Conservation (phyloP, 2,113 vertebrate genomes). For the Lucifuga dentata region DNA sequence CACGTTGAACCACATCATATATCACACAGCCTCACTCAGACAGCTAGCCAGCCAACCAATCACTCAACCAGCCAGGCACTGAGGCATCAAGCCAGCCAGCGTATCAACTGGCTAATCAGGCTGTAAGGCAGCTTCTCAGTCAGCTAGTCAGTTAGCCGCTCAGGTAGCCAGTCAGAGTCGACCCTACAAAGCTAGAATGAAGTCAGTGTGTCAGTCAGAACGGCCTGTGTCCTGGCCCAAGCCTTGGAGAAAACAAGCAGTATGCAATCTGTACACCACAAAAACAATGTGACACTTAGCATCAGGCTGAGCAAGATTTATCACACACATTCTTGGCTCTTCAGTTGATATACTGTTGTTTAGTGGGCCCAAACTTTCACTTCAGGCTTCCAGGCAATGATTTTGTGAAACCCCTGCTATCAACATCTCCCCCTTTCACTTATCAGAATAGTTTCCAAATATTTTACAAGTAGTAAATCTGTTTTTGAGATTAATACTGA, state of each 20-base stretch:
- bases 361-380: slow-evolving; percentile 64
- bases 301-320: slow-evolving; percentile 68
- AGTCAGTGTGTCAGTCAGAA: slow-evolving; percentile 50
- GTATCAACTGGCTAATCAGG: slow-evolving; percentile 59
- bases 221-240: slow-evolving; percentile 44
- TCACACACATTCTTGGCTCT: slow-evolving; percentile 66
- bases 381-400: slow-evolving; percentile 46
- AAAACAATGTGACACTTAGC: slow-evolving; percentile 76
- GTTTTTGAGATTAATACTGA: slow-evolving; percentile 72
- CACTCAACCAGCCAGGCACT: slow-evolving; percentile 66
- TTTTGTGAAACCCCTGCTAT: slow-evolving; percentile 49
- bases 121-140: slow-evolving; percentile 38
- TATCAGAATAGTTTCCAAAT: slow-evolving; percentile 64
- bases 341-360: slow-evolving; percentile 55
- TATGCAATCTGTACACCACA: slow-evolving; percentile 74
- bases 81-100: slow-evolving; percentile 60
- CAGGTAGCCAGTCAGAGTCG: slow-evolving; percentile 43
- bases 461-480: slow-evolving; percentile 68
- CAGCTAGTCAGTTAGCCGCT: slow-evolving; percentile 9
- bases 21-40: slow-evolving; percentile 71
- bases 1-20: slow-evolving; percentile 72
- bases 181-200: slow-evolving; percentile 15
- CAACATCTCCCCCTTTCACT: slow-evolving; percentile 57
- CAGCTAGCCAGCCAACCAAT: slow-evolving; percentile 55
- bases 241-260: slow-evolving; percentile 65